phyloP scores from a whole-genome alignment of 2,888 invertebrate genomes.

The Nymphalis urticae region DNA sequence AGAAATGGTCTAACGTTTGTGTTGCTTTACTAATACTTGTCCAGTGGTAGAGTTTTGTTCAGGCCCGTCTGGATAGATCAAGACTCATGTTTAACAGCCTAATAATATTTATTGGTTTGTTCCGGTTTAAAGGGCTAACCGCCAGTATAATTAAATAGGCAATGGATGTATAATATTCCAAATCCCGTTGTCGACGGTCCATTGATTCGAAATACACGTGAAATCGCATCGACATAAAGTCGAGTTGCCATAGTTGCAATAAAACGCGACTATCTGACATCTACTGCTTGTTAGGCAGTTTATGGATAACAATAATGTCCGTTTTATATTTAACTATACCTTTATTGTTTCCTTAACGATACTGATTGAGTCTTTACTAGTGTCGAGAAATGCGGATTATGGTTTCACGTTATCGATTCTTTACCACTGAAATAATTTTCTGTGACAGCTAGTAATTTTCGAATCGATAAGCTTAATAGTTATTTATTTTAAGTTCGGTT shows the following conservation, averaged over 20 bases:
- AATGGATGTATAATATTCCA: too few species aligned
- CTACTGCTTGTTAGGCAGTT: conserved; percentile 40
- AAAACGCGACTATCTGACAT: conserved; percentile 31
- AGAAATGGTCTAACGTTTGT: neutral
- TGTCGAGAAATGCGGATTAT: conserved; percentile 33
- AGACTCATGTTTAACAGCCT: too few species aligned
- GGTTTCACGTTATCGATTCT: conserved; percentile 33
- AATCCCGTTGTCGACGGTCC: too few species aligned
- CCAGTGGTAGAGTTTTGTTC: too few species aligned
- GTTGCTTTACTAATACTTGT: neutral
- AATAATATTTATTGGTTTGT: too few species aligned
- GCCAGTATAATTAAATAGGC: too few species aligned
- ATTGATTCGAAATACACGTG: conserved; percentile 9
- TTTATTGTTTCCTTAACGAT: conserved; percentile 40
- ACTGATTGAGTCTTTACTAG: conserved; percentile 43
- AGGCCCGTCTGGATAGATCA: too few species aligned
- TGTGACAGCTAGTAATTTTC: conserved; percentile 34
- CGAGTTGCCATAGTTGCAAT: conserved; percentile 31
- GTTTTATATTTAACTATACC: conserved; percentile 34
- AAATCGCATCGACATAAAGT: conserved; percentile 21
- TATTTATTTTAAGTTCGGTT: conserved; percentile 28
- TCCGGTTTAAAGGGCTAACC: too few species aligned
- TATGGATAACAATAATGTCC: conserved; percentile 42
- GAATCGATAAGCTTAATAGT: conserved; percentile 28
- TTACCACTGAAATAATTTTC: conserved; percentile 34